Percentiles rank a stretch among this genome's conserved stretches.
Conservation (phyloP, 2,888 invertebrate genomes). For the Blomia tropicalis region DNA sequence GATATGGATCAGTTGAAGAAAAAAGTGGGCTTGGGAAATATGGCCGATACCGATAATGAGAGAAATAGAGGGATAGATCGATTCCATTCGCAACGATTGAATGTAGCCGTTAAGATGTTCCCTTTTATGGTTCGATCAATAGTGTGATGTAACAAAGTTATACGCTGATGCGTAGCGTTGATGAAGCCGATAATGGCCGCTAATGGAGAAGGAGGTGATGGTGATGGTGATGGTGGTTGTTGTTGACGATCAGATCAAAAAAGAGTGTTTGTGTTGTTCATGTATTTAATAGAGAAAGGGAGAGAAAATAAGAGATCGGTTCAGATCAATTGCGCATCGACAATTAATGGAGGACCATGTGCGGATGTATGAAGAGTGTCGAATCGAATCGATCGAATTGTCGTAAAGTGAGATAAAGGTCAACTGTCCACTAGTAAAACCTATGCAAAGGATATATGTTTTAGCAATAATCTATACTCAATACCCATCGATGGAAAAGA, state of each 20-base stretch:
- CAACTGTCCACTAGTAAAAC: too few relatives aligned
- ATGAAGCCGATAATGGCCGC: slow-evolving; percentile 11
- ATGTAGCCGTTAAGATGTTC: too few relatives aligned
- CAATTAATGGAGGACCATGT: background rate
- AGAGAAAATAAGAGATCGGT: too few relatives aligned
- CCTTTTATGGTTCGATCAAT: too few relatives aligned
- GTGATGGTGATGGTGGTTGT: background rate
- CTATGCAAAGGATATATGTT: too few relatives aligned
- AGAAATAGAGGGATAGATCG: background rate
- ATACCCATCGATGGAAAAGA: background rate
- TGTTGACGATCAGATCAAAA: too few relatives aligned
- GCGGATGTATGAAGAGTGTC: background rate
- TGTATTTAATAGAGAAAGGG: too few relatives aligned
- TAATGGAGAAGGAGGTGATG: background rate
- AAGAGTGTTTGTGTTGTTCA: too few relatives aligned
- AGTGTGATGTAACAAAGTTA: too few relatives aligned
- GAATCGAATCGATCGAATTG: background rate
- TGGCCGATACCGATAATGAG: background rate
- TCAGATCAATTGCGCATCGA: background rate
- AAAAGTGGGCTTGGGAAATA: slow-evolving; percentile 14
- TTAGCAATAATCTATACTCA: background rate
- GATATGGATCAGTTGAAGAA: slow-evolving; percentile 11
- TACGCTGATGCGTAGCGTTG: too few relatives aligned
- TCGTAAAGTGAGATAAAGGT: too few relatives aligned
- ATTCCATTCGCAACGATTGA: too few relatives aligned